Conservation (phyloP, 2,888 invertebrate species). For the Phaonia tiefii region DNA sequence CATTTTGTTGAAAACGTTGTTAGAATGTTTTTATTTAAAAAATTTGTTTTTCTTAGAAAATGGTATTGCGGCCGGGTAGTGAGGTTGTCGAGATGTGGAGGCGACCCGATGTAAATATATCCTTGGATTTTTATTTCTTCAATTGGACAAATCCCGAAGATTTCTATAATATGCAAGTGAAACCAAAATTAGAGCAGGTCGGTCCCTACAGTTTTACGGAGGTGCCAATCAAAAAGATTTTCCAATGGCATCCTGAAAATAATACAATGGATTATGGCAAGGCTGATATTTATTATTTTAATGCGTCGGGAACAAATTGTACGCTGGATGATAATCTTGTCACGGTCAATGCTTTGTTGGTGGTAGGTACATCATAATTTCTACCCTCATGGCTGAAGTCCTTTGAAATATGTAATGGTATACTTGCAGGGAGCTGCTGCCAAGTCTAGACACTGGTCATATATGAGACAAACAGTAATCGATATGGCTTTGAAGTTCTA, state of each 20-base stretch:
- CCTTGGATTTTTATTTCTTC: conserved; percentile 85
- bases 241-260: conserved; percentile 86
- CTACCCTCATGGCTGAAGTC: not conserved
- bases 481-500: conserved; percentile 83
- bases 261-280: conserved; percentile 87
- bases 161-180: conserved; percentile 81
- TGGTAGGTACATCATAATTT: conserved; percentile 68
- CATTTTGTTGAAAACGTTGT: no score
- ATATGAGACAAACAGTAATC: conserved; percentile 76
- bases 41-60: conserved; percentile 70
- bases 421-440: conserved; percentile 58
- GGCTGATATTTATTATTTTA: conserved; percentile 85
- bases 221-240: conserved; percentile 85
- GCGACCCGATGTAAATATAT: conserved; percentile 83
- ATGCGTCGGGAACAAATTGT: conserved; percentile 68
- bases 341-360: conserved; percentile 71
- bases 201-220: conserved; percentile 86
- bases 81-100: conserved; percentile 82
- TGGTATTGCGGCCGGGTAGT: conserved; percentile 83
- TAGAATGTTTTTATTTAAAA: no score
- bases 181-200: conserved; percentile 82
- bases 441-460: conserved; percentile 69
- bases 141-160: conserved; percentile 90
- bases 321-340: conserved; percentile 70
- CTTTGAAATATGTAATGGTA: conserved; percentile 5